phyloP scores from a whole-genome alignment of 64 coral and sea anemone species.

The Montipora sp. region DNA sequence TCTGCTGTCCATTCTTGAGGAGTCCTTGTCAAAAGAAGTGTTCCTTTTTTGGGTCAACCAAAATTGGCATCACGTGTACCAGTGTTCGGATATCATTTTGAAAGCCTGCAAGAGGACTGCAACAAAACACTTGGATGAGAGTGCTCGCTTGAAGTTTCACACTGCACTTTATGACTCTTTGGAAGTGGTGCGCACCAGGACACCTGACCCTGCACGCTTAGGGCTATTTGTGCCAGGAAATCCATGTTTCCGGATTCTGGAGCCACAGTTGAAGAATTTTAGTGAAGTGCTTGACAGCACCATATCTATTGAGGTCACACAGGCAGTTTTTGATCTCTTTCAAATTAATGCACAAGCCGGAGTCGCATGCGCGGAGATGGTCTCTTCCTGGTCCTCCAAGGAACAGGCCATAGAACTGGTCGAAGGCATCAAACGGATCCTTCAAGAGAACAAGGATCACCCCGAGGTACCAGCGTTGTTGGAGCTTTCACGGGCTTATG shows the following conservation, averaged over 20 bases:
- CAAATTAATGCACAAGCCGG: background rate
- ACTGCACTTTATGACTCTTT: background rate
- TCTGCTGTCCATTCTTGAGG: background rate
- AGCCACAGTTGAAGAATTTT: background rate
- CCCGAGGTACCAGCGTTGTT: background rate
- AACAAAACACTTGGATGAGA: background rate
- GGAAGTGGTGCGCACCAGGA: background rate
- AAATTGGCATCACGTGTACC: background rate
- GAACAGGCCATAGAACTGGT: background rate
- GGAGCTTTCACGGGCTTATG: background rate
- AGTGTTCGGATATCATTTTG: conserved; percentile 25
- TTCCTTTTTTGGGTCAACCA: background rate
- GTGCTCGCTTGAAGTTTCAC: background rate
- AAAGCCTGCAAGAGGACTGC: background rate
- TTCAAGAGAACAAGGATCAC: background rate
- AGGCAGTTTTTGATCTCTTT: background rate
- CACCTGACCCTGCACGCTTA: background rate
- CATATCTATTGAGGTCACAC: background rate
- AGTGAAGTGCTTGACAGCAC: background rate
- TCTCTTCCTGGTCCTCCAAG: background rate
- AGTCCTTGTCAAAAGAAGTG: conserved; percentile 1
- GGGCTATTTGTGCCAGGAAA: accelerated
- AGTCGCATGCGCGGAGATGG: background rate
- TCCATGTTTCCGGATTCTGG: background rate
- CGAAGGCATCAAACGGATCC: background rate